Evolutionary conservation across 2,888 invertebrate species (phyloP), one percentile per base, ranked within the genome.

Genomic region (Ligdia adustata): DNA sequence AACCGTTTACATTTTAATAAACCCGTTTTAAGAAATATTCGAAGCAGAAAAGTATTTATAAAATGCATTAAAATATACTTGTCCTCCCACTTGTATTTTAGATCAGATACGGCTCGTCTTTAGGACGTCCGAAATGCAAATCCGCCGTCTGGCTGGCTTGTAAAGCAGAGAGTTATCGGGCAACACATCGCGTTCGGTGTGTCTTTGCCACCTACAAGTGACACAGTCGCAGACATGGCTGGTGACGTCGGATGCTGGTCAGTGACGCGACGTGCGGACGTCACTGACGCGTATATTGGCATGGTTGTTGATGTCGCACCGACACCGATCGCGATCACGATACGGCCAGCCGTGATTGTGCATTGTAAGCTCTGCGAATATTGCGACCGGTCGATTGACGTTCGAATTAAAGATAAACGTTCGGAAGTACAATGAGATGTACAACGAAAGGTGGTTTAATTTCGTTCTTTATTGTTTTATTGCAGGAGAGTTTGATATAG

Each of bases 291-390:
- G 62, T 63, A n/a, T n/a, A n/a, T n/a, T 60, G 59, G 59, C 56
- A n/a, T 51, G 9, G 45, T 35, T 46, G 40, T 27, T 37, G 43
- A 50, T 61, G 60, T 64, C 64, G 49, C 40, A 52, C 64, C 67
- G 69, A 78, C 81, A 79, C 79, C 75, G 88, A 88, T 86, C 72
- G 77, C 77, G 74, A 66, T 61, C 69, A 62, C 75, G 88, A 89
- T 87, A 81, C 73, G 59, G 65, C 64, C 60, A 61, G 63, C 72
- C 59, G 72, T 70, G 74, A 77, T 74, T 71, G 72, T 69, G 27
- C 48, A 42, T 42, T 48, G 48, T 42, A 11, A 32, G 14, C 13
- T 26, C 35, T 22, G 15, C n/a, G 18, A 34, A 31, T 6, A 39
- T 46, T 27, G 45, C 11, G 33, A 75, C 69, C 72, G 66, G 68